Evolutionary conservation across 2,113 vertebrate genomes (phyloP).

Genomic region (Desmodus rotundus): DNA sequence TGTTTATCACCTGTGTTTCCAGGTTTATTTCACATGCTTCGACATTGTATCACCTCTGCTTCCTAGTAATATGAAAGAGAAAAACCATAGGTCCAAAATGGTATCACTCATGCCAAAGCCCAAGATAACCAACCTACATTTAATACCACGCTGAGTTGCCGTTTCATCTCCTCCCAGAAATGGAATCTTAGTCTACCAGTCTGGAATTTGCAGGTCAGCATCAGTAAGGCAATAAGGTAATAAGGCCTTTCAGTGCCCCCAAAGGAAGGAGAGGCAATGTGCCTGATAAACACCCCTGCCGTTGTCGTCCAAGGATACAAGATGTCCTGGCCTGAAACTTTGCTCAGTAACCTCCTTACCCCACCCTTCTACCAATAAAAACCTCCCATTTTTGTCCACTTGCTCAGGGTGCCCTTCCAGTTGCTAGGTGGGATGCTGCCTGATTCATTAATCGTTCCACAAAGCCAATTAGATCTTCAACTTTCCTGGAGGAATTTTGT

Average conservation of each 20-base stretch:
- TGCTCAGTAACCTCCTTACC: not conserved
- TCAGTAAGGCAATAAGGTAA: too few species aligned
- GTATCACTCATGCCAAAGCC: not conserved
- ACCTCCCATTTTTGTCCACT: not conserved
- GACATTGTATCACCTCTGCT: not conserved
- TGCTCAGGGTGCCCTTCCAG: not conserved
- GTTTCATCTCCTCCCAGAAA: not conserved
- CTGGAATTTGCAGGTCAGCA: not conserved
- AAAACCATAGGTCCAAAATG: not conserved
- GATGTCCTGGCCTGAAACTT: not conserved
- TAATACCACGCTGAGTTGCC: not conserved
- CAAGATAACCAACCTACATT: not conserved
- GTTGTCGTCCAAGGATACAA: not conserved
- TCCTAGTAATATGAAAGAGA: not conserved
- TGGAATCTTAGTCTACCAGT: not conserved
- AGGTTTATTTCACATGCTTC: not conserved
- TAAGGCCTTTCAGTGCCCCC: too few species aligned
- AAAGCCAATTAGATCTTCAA: not conserved
- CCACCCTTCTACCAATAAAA: not conserved
- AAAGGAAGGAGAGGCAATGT: not conserved
- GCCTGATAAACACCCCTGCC: not conserved
- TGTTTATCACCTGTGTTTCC: not conserved
- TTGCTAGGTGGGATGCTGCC: not conserved
- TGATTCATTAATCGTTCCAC: not conserved
- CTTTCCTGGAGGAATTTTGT: not conserved